A percentile compares a stretch with the other conserved stretches of the same genome.
Evolutionary conservation across 2,113 vertebrate genomes (phyloP).

Genomic region (Amphilophus citrinellus): DNA sequence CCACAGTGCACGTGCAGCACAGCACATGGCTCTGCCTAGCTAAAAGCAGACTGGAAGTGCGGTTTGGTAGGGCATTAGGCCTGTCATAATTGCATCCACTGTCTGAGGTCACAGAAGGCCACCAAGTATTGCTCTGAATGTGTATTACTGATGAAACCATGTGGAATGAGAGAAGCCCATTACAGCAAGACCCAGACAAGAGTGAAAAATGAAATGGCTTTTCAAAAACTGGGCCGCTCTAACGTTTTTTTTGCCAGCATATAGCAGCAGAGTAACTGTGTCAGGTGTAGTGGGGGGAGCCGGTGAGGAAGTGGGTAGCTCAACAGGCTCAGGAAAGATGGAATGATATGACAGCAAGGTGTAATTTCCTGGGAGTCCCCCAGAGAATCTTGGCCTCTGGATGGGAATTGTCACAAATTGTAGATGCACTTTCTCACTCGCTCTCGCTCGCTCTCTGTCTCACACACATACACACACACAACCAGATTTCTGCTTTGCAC

Average conservation of each 20-base stretch:
- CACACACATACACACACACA: conserved; percentile 9
- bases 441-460: neutral
- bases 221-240: conserved; percentile 64
- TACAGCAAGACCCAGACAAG: conserved; percentile 64
- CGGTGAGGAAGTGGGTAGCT: conserved; percentile 43
- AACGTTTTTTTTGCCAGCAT: conserved; percentile 51
- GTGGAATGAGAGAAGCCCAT: conserved; percentile 68
- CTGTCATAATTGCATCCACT: conserved; percentile 72
- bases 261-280: conserved; percentile 57
- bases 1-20: conserved; percentile 9
- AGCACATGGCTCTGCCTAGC: neutral
- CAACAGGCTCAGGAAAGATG: conserved; percentile 68
- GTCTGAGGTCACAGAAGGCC: conserved; percentile 69
- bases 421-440: conserved; percentile 16
- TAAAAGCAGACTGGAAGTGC: conserved; percentile 52
- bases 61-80: conserved; percentile 59
- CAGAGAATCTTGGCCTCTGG: conserved; percentile 60
- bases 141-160: conserved; percentile 62
- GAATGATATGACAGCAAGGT: conserved; percentile 72
- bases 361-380: conserved; percentile 74
- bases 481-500: conserved; percentile 11
- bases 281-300: conserved; percentile 46
- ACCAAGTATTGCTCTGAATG: conserved; percentile 56
- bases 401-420: conserved; percentile 60
- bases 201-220: conserved; percentile 75